A percentile compares a stretch with the other conserved stretches of the same genome.
phyloP scores from a whole-genome alignment of 2,113 vertebrate species.

The Brachyhypopomus occidentalis region DNA sequence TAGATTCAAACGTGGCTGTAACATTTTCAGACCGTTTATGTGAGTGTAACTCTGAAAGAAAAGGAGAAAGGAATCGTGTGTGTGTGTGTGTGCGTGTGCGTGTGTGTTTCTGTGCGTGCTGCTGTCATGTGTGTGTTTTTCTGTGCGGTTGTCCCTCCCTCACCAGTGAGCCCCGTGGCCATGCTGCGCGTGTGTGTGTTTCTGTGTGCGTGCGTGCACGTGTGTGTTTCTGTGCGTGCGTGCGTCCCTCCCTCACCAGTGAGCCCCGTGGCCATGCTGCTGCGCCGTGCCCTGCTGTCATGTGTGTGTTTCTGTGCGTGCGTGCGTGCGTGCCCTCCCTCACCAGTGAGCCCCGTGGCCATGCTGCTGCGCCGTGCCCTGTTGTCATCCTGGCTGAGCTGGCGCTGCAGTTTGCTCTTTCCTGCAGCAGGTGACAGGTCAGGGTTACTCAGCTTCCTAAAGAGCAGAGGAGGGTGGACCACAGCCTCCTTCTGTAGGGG shows the following conservation, averaged over 20 bases:
- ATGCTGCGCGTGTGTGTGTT: too few species aligned
- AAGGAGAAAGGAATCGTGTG: neutral
- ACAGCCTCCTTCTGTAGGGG: slow-evolving; percentile 77
- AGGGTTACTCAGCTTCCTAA: slow-evolving; percentile 94
- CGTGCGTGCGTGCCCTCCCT: slow-evolving; percentile 28
- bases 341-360: slow-evolving; percentile 85
- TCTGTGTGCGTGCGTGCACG: neutral
- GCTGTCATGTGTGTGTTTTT: slow-evolving; percentile 75
- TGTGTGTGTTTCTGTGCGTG: slow-evolving; percentile 45
- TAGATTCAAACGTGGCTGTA: too few species aligned
- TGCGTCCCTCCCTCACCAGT: slow-evolving; percentile 77
- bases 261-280: slow-evolving; percentile 84
- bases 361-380: slow-evolving; percentile 86
- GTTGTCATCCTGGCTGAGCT: slow-evolving; percentile 92
- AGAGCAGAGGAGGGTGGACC: slow-evolving; percentile 82
- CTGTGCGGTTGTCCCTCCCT: slow-evolving; percentile 9
- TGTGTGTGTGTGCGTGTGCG: neutral
- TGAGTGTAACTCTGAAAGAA: neutral
- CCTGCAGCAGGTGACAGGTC: slow-evolving; percentile 88
- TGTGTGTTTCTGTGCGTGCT: slow-evolving; percentile 33
- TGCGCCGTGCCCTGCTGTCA: slow-evolving; percentile 84
- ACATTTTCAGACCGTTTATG: too few species aligned
- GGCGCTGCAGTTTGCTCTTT: slow-evolving; percentile 89
- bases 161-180: slow-evolving; percentile 85
- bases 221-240: too few species aligned